phyloP scores from a whole-genome alignment of 1,140 invertebrate species.

The Pararge aegeria region DNA sequence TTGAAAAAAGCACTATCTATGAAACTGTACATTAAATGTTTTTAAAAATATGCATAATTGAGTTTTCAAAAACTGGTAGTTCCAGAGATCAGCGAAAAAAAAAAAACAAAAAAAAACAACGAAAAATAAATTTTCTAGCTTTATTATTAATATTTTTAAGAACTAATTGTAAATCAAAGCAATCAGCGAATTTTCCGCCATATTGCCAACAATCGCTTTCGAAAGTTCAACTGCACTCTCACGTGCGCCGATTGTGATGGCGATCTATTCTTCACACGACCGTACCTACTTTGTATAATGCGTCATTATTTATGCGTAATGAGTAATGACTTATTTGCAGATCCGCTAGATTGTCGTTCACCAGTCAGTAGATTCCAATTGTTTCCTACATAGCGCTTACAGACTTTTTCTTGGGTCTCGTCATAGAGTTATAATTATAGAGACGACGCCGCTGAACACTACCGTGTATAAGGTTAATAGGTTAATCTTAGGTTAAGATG shows the following conservation, averaged over 20 bases:
- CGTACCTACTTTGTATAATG: slow-evolving; percentile 16
- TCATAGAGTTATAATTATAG: background rate
- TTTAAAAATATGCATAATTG: too few relatives aligned
- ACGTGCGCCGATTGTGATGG: slow-evolving; percentile 34
- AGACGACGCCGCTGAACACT: too few relatives aligned
- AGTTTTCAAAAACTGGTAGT: too few relatives aligned
- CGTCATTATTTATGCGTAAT: slow-evolving; percentile 29
- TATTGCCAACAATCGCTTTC: slow-evolving; percentile 27
- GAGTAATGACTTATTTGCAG: slow-evolving; percentile 24
- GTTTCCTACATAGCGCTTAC: background rate
- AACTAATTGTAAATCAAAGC: background rate
- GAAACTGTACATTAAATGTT: too few relatives aligned
- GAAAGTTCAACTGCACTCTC: slow-evolving; percentile 24
- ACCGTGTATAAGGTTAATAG: too few relatives aligned
- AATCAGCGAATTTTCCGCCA: slow-evolving; percentile 11
- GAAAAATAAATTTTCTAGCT: too few relatives aligned
- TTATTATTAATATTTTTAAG: too few relatives aligned
- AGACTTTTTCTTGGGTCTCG: background rate
- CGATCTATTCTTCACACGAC: slow-evolving; percentile 28
- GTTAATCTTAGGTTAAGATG: too few relatives aligned
- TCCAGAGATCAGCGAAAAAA: too few relatives aligned
- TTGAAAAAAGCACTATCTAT: too few relatives aligned
- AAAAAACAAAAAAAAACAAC: too few relatives aligned
- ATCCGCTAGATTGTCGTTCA: slow-evolving; percentile 13
- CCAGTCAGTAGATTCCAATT: background rate